Evolutionary conservation across 2,888 invertebrate species (phyloP).

Genomic region (Lacanobia oleracea): DNA sequence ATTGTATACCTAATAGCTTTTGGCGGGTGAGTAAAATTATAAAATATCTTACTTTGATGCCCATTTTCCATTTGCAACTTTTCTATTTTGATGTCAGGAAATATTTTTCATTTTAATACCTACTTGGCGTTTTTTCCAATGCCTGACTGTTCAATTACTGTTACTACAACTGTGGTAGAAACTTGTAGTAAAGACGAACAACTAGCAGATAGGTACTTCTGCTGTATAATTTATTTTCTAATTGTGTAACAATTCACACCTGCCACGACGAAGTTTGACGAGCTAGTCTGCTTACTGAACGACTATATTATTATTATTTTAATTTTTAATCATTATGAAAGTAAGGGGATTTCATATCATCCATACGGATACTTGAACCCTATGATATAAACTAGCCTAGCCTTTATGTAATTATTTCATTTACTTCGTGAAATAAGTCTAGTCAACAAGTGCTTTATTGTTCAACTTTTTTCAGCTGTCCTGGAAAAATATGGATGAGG

Average conservation of each 20-base stretch:
- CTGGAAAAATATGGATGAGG: too few species aligned
- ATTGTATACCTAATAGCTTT: conserved; percentile 23
- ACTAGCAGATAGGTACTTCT: neutral
- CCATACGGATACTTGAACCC: neutral
- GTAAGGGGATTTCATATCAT: neutral
- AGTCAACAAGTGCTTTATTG: too few species aligned
- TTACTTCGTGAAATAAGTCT: too few species aligned
- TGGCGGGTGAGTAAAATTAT: conserved; percentile 29
- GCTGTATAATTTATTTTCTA: neutral
- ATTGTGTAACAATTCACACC: neutral
- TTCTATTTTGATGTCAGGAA: neutral
- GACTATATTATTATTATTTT: neutral
- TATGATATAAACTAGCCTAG: neutral
- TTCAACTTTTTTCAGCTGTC: too few species aligned
- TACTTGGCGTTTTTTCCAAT: neutral
- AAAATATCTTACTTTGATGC: neutral
- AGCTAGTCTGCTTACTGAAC: neutral
- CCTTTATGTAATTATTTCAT: neutral
- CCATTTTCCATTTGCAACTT: conserved; percentile 1
- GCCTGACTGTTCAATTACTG: conserved; percentile 3
- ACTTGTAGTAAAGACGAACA: neutral
- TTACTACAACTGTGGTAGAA: neutral
- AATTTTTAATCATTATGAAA: neutral
- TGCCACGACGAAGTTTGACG: neutral
- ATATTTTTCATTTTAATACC: conserved; percentile 32